A percentile compares a stretch with the other conserved stretches of the same genome.
Conservation (phyloP, 1,140 invertebrate genomes). For the Plutomurus gul region DNA sequence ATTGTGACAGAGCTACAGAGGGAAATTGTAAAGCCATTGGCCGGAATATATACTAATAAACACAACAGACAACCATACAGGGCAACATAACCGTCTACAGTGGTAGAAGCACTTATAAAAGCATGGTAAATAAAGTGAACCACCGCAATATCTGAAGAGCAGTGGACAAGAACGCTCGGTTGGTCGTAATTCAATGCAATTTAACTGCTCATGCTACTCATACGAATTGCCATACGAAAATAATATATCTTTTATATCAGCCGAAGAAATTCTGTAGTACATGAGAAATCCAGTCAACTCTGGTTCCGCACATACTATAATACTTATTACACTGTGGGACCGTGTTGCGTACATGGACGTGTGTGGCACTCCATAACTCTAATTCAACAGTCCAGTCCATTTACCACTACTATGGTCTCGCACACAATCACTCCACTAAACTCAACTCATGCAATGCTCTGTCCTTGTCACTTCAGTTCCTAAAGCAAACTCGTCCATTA, state of each 20-base stretch:
- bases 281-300: no score
- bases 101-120: not conserved
- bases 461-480: not conserved
- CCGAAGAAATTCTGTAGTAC: no score
- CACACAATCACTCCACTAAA: not conserved
- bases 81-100: no score
- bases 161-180: not conserved
- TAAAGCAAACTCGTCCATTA: not conserved
- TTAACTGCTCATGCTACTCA: not conserved
- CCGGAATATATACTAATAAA: not conserved
- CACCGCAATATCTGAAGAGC: not conserved
- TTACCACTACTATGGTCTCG: not conserved
- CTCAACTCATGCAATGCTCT: not conserved
- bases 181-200: not conserved
- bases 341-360: no score
- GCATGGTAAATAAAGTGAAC: not conserved
- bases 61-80: no score
- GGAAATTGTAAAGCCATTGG: not conserved
- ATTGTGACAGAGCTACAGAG: not conserved
- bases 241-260: no score
- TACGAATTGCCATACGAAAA: no score
- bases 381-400: constrained; percentile 20
- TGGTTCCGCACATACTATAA: no score
- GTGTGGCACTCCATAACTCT: constrained; percentile 15
- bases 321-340: not conserved